Base-by-base conservation (phyloP, 2,888 invertebrate genomes). In the Heterodera filipjevi region DNA sequence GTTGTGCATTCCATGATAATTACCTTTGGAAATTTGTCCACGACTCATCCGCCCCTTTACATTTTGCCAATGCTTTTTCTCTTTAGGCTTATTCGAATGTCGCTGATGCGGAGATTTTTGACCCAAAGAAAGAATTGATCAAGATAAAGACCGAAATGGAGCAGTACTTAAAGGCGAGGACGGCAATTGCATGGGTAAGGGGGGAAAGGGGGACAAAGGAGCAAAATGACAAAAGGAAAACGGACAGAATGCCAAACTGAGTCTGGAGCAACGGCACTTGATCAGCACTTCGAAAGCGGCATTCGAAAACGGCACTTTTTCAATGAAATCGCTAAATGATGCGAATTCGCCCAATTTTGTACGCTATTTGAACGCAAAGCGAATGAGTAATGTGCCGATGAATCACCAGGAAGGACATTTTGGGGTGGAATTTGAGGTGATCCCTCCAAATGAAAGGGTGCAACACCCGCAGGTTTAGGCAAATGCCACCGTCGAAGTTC, bases 151-250 rank as follows among this genome's bases (percentile, higher is more conserved):
- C 81, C 68, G 81, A 82, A 66, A 86, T 88, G n/a, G 87, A 88
- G 80, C 82, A 84, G 33, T 89, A 88, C 77, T 74, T 88, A 66
- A 77, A 82, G 64, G 83, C 84, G 64, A 78, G 88, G 44, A 82
- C 86, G 10, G 84, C 87, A 72, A 84, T 87, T 79, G 88, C 88
- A 14, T 87, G 84, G 83, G 86, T 86, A 39, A 79, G 84, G 3
- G 14, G 32, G 33, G 27, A 27, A 33, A 22, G 33, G 19, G 19
- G 10, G 6, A 3, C 8, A 33, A 68, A 68, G 8, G n/a, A n/a
- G n/a, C n/a, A n/a, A n/a, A n/a, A n/a, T n/a, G n/a, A n/a, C n/a
- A 33, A 22, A 53, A 46, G 16, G 8, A 19, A 53, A 39, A 6
- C 30, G 19, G 19, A 27, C 44, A 33, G 64, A 64, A 75, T 81